phyloP scores from a whole-genome alignment of 2,113 vertebrate genomes.

The Anhinga rufa region DNA sequence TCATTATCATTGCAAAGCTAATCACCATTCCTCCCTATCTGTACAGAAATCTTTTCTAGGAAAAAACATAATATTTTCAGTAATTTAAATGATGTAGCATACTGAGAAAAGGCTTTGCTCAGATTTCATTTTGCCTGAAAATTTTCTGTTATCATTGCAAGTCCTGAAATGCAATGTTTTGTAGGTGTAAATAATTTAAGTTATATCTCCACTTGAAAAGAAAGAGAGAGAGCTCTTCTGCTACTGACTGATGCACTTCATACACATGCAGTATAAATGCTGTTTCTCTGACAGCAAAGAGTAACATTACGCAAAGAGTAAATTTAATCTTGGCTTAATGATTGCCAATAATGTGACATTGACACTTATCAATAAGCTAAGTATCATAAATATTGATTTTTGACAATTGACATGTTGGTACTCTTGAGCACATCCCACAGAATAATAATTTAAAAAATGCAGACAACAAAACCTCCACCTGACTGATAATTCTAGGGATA shows the following conservation, averaged over 20 bases:
- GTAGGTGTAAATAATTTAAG: neutral
- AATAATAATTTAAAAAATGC: neutral
- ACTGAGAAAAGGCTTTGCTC: neutral
- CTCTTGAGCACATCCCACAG: neutral
- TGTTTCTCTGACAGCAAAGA: neutral
- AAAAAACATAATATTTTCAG: neutral
- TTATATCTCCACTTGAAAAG: neutral
- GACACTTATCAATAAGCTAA: neutral
- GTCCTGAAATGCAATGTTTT: neutral
- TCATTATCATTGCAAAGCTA: slow-evolving; percentile 36
- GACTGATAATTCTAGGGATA: neutral
- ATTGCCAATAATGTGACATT: neutral
- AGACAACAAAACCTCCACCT: neutral
- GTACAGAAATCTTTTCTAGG: neutral
- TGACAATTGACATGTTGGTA: neutral
- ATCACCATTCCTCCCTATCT: neutral
- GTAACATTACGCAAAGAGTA: neutral
- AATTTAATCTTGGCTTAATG: neutral
- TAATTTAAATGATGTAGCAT: neutral
- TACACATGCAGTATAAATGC: neutral
- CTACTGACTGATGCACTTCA: neutral
- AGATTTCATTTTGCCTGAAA: neutral
- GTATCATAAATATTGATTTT: neutral
- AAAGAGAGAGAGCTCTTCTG: neutral
- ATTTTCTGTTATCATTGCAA: neutral